Percentiles rank a stretch among this genome's conserved stretches.
These are phyloP conservation scores for Anthopleura sola DNA, from an alignment of 64 coral and sea anemone genomes.

Conservation along the genomic window DNA sequence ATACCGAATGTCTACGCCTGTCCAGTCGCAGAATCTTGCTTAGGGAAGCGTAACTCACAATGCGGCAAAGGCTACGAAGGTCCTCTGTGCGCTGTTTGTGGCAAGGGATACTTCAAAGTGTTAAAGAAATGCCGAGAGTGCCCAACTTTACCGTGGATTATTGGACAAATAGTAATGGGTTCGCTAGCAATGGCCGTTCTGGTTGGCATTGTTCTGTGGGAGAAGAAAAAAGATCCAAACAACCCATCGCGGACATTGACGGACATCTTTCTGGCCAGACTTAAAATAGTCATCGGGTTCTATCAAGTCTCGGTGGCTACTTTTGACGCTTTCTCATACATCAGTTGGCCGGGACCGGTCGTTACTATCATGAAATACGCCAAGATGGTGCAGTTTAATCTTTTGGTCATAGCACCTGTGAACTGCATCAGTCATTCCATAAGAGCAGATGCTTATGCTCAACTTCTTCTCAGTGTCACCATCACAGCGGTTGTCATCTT, in stretches of 20 bases:
- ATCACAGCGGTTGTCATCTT: background rate
- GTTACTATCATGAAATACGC: background rate
- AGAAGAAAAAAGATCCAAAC: background rate
- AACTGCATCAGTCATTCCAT: background rate
- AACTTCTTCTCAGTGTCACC: background rate
- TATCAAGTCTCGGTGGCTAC: constrained; percentile 45
- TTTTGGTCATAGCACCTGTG: background rate
- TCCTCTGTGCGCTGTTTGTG: constrained; percentile 39
- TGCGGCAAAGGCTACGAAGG: constrained; percentile 38
- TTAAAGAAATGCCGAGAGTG: constrained; percentile 19
- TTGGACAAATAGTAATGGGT: background rate
- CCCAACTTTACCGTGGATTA: constrained; percentile 2
- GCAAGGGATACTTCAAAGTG: constrained; percentile 20
- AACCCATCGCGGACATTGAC: background rate
- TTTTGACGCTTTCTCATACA: background rate
- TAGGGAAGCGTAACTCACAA: constrained; percentile 10
- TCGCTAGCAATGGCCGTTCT: background rate
- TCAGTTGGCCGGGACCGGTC: background rate
- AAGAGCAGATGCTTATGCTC: background rate
- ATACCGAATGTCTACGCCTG: constrained; percentile 15
- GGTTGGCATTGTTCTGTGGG: background rate
- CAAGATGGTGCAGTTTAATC: constrained; percentile 9
- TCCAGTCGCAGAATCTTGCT: constrained; percentile 21
- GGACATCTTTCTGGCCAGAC: constrained; percentile 43
- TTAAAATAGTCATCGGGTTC: constrained; percentile 64